Conservation (phyloP, 1,140 invertebrate genomes). For the Fopius arisanus region DNA sequence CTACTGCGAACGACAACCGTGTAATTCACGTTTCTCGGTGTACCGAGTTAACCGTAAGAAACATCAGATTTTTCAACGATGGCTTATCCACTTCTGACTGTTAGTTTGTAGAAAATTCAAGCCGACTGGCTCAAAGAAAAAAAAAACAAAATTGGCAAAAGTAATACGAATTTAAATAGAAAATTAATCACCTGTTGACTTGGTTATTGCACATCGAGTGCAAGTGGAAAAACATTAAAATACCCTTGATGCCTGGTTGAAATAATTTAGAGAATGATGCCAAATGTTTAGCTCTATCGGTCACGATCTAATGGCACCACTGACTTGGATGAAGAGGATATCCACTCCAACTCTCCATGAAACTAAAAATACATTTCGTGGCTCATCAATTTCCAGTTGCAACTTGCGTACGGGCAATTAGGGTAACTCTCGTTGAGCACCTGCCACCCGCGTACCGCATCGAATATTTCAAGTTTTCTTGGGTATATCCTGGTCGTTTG, state of each 20-base stretch:
- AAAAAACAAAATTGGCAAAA: too few species aligned
- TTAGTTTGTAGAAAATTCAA: background rate
- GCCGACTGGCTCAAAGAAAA: background rate
- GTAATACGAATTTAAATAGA: too few species aligned
- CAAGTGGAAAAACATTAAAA: too few species aligned
- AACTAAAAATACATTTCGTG: conserved; percentile 28
- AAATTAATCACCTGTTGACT: too few species aligned
- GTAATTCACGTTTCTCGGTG: conserved; percentile 57
- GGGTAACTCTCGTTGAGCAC: conserved; percentile 27
- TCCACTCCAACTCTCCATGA: conserved; percentile 12
- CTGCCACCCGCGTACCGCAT: conserved; percentile 28
- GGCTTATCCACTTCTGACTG: conserved; percentile 7
- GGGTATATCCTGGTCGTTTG: background rate
- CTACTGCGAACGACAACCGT: conserved; percentile 59
- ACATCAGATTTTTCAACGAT: conserved; percentile 36
- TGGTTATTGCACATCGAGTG: too few species aligned
- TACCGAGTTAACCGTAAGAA: conserved; percentile 51
- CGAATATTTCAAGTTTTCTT: conserved; percentile 32
- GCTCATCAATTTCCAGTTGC: conserved; percentile 32
- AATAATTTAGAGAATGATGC: background rate
- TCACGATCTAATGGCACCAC: background rate
- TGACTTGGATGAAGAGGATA: background rate
- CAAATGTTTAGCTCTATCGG: conserved; percentile 2
- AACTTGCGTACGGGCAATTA: conserved; percentile 25
- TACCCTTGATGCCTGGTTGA: background rate